phyloP scores from a whole-genome alignment of 2,888 invertebrate genomes.

The Blastobasis lacticolella region DNA sequence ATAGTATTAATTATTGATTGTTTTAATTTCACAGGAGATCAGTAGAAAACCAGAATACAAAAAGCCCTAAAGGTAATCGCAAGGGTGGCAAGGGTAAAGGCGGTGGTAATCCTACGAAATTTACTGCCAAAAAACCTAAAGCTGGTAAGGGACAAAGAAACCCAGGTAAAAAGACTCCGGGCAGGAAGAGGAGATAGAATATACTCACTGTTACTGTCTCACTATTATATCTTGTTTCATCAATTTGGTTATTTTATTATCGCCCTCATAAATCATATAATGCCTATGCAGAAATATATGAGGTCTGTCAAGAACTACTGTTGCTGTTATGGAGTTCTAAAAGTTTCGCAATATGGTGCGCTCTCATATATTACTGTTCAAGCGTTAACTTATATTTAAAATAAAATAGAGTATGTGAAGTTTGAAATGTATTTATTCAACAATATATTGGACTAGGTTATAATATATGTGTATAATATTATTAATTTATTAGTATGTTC shows the following conservation, averaged over 20 bases:
- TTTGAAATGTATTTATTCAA: too few species aligned
- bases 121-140: constrained; percentile 76
- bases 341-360: too few species aligned
- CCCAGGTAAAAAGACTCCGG: constrained; percentile 77
- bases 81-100: constrained; percentile 40
- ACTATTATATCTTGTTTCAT: not conserved
- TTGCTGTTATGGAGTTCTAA: too few species aligned
- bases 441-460: too few species aligned
- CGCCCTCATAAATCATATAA: not conserved
- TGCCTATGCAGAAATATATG: not conserved
- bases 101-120: constrained; percentile 52
- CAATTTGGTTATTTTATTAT: not conserved
- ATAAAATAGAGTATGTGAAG: too few species aligned
- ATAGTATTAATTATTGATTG: not conserved
- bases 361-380: too few species aligned
- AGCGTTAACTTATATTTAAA: too few species aligned
- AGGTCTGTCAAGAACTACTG: too few species aligned
- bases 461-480: too few species aligned
- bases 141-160: constrained; percentile 80
- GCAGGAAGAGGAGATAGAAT: constrained; percentile 74
- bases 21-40: constrained; percentile 50
- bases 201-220: not conserved
- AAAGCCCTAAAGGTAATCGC: constrained; percentile 43
- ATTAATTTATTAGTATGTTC: too few species aligned
- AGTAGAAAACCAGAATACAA: constrained; percentile 64